Evolutionary conservation across 2,797 vertebrate species (phyloP).

Genomic region (Molothrus ater): DNA sequence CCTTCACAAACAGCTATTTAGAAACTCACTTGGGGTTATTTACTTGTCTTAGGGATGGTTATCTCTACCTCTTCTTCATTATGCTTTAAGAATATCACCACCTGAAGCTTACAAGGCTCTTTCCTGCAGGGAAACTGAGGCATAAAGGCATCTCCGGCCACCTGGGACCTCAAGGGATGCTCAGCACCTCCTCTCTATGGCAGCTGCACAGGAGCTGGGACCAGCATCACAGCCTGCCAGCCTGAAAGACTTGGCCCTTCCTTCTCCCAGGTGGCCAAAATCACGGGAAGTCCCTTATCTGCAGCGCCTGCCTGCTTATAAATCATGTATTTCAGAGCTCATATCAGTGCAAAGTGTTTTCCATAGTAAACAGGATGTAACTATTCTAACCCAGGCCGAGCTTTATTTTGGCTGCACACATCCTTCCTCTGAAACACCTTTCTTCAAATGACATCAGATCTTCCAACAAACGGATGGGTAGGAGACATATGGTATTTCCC

Average conservation of each 20-base stretch:
- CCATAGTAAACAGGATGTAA: constrained; percentile 57
- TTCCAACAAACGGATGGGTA: not conserved
- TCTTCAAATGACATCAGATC: constrained; percentile 19
- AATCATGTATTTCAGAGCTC: not conserved
- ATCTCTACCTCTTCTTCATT: not conserved
- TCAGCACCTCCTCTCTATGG: not conserved
- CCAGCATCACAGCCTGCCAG: accelerated
- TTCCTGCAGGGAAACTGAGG: not conserved
- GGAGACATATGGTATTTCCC: not conserved
- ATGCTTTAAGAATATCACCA: not conserved
- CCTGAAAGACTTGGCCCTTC: not conserved
- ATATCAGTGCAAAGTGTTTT: not conserved
- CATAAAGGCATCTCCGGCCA: not conserved
- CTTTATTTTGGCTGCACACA: not conserved
- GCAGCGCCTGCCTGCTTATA: not conserved
- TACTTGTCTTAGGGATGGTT: not conserved
- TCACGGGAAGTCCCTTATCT: constrained; percentile 28
- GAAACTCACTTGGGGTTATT: not conserved
- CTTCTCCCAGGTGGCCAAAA: not conserved
- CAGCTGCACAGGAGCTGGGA: not conserved
- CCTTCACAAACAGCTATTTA: not conserved
- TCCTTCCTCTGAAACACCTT: constrained; percentile 64
- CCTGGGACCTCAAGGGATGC: not conserved
- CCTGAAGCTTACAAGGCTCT: not conserved
- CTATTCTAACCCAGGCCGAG: not conserved